These are phyloP conservation scores for Gouania willdenowi DNA, from an alignment of 2,797 vertebrate species.

Conservation along the genomic window DNA sequence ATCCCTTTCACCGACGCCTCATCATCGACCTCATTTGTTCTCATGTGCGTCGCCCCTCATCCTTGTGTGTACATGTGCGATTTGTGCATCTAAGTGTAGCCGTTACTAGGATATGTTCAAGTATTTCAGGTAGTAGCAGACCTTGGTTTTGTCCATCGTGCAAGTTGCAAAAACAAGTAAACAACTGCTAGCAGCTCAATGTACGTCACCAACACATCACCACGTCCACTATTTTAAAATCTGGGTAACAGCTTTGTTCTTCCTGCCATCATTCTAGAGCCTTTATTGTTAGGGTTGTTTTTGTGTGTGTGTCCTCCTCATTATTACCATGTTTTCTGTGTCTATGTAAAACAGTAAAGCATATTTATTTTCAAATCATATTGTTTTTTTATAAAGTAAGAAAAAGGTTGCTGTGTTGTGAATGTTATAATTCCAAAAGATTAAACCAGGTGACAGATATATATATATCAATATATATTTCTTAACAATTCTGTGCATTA, in stretches of 20 bases:
- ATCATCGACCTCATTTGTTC: constrained; percentile 27
- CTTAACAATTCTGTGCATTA: no score
- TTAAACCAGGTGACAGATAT: constrained; percentile 22
- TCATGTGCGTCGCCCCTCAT: constrained; percentile 24
- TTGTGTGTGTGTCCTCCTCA: constrained; percentile 64
- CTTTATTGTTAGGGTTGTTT: constrained; percentile 71
- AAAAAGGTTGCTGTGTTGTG: constrained; percentile 73
- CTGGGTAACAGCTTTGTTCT: constrained; percentile 37
- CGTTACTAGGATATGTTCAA: constrained; percentile 50
- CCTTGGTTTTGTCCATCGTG: constrained; percentile 36
- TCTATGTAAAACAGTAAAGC: constrained; percentile 89
- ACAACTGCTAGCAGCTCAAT: constrained; percentile 57
- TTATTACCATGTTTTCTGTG: constrained; percentile 93
- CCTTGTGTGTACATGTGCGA: constrained; percentile 16
- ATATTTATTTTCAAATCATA: constrained; percentile 99
- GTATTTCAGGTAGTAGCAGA: constrained; percentile 38
- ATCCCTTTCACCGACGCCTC: constrained; percentile 52
- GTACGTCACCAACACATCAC: constrained; percentile 23
- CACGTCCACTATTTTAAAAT: constrained; percentile 18
- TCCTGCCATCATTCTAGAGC: constrained; percentile 54
- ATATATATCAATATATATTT: no score
- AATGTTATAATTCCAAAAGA: constrained; percentile 60
- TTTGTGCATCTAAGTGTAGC: constrained; percentile 26
- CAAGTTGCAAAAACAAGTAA: constrained; percentile 53
- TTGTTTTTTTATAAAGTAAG: constrained; percentile 95